Evolutionary conservation across 2,888 invertebrate genomes (phyloP).

Genomic region (Folsomia candida): DNA sequence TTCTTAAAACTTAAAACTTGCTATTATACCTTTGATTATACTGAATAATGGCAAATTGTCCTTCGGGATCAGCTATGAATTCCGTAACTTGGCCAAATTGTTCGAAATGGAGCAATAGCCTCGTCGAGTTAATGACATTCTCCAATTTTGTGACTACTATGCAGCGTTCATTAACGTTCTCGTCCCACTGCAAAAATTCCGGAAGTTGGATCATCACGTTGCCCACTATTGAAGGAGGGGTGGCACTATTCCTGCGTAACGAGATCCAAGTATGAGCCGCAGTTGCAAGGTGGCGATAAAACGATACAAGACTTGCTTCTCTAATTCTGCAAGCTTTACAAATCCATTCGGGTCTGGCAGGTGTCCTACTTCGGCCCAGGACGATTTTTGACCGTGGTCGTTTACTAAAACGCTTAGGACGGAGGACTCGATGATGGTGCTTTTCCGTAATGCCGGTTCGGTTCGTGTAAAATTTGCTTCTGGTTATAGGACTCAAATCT

Average conservation of each 20-base stretch:
- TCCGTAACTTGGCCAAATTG: conserved; percentile 5
- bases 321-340: too few species aligned
- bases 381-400: too few species aligned
- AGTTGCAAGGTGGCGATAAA: neutral
- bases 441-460: too few species aligned
- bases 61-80: neutral
- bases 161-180: neutral
- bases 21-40: too few species aligned
- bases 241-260: too few species aligned
- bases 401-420: too few species aligned
- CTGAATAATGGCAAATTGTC: neutral
- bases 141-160: conserved; percentile 6
- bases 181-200: neutral
- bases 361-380: too few species aligned
- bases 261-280: neutral
- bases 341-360: too few species aligned
- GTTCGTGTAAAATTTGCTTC: too few species aligned
- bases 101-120: neutral
- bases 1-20: neutral
- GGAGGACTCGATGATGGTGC: too few species aligned
- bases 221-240: neutral
- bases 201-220: neutral
- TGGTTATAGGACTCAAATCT: too few species aligned
- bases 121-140: neutral
- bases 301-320: neutral